Evolutionary conservation across 2,113 vertebrate species (phyloP), one percentile per base, ranked within the genome.

Genomic region (Oostethus manadensis): DNA sequence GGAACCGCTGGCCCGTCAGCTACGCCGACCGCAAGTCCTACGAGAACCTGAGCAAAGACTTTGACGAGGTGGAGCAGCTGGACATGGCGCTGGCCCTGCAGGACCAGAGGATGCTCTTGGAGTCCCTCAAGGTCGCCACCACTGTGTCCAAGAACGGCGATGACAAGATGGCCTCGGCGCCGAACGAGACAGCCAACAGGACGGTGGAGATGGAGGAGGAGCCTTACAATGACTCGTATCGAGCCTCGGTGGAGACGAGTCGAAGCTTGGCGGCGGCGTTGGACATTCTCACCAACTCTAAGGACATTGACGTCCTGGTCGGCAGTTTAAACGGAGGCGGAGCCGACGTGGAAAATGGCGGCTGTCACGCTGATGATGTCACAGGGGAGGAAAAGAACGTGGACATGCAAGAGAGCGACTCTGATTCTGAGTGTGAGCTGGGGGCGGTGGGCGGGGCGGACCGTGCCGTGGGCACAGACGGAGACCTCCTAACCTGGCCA

Each of bases 1-100:
- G 97, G 97, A 99, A 99, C 68, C 92, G 97, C 79, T 99, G 97
- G 97, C 96, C 97, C 0, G 94, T 99, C 61, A 98, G 96, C 88
- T 99, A 99, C 0, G 91, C 95, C 5, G 96, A 99, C 73, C 89
- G 91, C 68, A 97, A 97, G 80, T 99, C 96, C 1, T 99, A 99
- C 0, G 96, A 99, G 82, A 97, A 94, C 86, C 84, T 99, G 68
- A 98, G 95, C 83, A 94, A 90, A 90, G 95, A 98, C 71, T 92
- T 94, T 49, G 94, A 95, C 78, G 93, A 94, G 75, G 95, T 98
- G 64, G 96, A 98, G 71, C 97, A 99, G 76, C 83, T 99, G 22
- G 97, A 99, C 74, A 97, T 99, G 96, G 97, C 97, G 8, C 86
- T 99, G 88, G 97, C 97, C 8, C 90, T 98, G 81, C 95, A 98